Base-by-base conservation (phyloP, 2,888 invertebrate species). In the Matsumyia berberina region DNA sequence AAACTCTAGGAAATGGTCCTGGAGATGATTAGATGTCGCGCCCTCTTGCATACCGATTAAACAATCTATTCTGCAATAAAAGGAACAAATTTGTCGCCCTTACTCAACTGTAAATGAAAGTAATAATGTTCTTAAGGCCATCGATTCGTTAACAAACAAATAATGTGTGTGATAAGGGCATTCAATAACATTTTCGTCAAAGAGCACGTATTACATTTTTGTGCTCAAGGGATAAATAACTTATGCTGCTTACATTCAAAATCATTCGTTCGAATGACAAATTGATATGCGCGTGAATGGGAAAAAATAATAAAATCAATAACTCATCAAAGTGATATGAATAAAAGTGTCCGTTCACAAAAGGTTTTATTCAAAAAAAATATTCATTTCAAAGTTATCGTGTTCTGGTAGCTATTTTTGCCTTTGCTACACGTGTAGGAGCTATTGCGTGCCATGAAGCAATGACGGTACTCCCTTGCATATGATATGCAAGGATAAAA, bases 291-390 rank as follows among this genome's bases (percentile, higher is more conserved):
- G 11, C 12, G 8, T 55, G 15, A 2, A 35, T 35, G 35, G n/a
- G 9, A 33, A 9, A 55, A 5, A 44, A 7, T 4, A 35, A 44
- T 24, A 24, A 55, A 55, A 55, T 55, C 55, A 35, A 55, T 55
- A 55, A 17, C 55, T 55, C 55, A 55, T 55, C 55, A 55, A 35
- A 55, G 11, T 55, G 17, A 55, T 17, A 5, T 55, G 55, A 55
- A 53, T 53, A 33, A 53, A 55, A 35, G 33, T 17, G 35, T 55
- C 17, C 55, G 17, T 55, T 55, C 33, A 55, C 5, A 33, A 4
- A n/a, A 19, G 17, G 9, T 19, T 55, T 55, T 55, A 35, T 55
- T 17, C 12, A 17, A 55, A 55, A 55, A 17, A 55, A 55, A 55
- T 55, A 33, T 55, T 55, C 31, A 8, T 15, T 44, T 44, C 44